phyloP scores from a whole-genome alignment of 2,888 invertebrate genomes.

The Pediacus dermestoides region DNA sequence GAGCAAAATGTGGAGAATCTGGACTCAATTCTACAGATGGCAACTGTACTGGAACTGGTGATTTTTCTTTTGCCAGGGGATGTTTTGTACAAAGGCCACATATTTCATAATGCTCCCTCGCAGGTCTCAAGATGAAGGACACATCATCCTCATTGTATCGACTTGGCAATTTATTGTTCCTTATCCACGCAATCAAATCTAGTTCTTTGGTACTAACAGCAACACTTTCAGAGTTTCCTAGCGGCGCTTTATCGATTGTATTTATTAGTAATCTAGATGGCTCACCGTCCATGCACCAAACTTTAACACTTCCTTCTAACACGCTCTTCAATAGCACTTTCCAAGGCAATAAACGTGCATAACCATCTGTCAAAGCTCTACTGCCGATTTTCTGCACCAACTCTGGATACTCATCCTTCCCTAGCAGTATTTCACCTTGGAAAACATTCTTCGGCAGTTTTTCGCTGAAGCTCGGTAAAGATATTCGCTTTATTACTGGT shows the following conservation, averaged over 20 bases:
- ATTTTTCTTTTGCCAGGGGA: too few relatives aligned
- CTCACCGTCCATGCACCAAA: conserved; percentile 33
- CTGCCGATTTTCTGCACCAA: conserved; percentile 29
- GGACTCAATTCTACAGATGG: too few relatives aligned
- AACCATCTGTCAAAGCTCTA: conserved; percentile 24
- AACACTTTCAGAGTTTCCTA: conserved; percentile 35
- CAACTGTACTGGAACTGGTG: too few relatives aligned
- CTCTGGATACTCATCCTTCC: too few relatives aligned
- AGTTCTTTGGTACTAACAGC: conserved; percentile 13
- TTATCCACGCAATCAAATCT: conserved; percentile 42
- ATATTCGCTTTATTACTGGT: too few relatives aligned
- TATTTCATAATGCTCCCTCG: conserved; percentile 38
- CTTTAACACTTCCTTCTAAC: conserved; percentile 25
- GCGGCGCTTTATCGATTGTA: conserved; percentile 21
- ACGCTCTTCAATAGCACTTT: conserved; percentile 31
- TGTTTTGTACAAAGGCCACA: conserved; percentile 42
- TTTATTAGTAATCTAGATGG: conserved; percentile 30
- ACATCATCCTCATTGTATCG: conserved; percentile 30
- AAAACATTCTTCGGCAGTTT: conserved; percentile 18
- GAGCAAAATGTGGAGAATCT: too few relatives aligned
- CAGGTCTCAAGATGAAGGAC: conserved; percentile 39
- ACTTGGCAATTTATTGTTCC: conserved; percentile 32
- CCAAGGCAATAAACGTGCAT: conserved; percentile 37
- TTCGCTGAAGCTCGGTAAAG: not conserved
- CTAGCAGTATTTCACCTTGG: conserved; percentile 32